phyloP scores from a whole-genome alignment of 2,888 invertebrate species.

The Ceramica pisi region DNA sequence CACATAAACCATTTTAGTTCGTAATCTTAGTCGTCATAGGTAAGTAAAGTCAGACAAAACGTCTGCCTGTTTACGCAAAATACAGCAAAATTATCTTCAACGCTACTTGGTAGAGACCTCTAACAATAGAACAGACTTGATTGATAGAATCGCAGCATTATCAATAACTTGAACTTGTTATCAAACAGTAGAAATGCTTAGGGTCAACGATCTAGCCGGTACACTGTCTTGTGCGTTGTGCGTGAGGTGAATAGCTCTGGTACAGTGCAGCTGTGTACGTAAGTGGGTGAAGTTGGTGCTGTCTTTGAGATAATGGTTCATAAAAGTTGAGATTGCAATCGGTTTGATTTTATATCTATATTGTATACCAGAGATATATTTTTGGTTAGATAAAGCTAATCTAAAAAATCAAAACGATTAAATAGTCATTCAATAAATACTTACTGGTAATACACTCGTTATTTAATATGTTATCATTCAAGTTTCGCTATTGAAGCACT shows the following conservation, averaged over 20 bases:
- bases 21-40: no score
- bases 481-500: background rate
- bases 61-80: background rate
- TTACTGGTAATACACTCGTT: no score
- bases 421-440: background rate
- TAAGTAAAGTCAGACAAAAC: background rate
- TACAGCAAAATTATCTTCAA: background rate
- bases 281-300: slow-evolving; percentile 21
- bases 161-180: slow-evolving; percentile 56
- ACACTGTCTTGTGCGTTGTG: slow-evolving; percentile 34
- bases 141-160: slow-evolving; percentile 41
- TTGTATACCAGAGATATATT: no score
- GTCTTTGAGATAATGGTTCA: background rate
- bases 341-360: background rate
- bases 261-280: slow-evolving; percentile 12
- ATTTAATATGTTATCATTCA: background rate
- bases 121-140: slow-evolving; percentile 39
- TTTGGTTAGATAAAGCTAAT: background rate
- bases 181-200: slow-evolving; percentile 43
- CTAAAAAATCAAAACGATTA: background rate
- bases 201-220: slow-evolving; percentile 39
- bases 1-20: no score
- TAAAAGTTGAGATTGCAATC: background rate
- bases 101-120: background rate
- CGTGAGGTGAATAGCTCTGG: slow-evolving; percentile 56